Conservation (phyloP, 2,797 vertebrate species). For the Scolopax rusticola region DNA sequence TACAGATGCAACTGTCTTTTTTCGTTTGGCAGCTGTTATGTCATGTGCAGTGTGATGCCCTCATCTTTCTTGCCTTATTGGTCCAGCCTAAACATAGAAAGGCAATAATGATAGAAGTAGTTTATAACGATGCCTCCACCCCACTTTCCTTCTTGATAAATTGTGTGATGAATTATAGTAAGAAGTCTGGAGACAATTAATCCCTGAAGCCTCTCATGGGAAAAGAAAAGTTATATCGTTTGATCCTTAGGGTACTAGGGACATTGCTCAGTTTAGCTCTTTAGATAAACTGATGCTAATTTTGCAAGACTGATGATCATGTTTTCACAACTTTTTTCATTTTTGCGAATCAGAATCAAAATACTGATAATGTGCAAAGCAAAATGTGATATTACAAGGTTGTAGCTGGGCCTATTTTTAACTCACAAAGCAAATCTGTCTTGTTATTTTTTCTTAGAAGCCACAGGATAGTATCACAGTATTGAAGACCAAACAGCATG, state of each 20-base stretch:
- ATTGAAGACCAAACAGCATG: not conserved
- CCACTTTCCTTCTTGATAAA: not conserved
- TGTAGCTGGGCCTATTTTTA: not conserved
- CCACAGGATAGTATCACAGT: not conserved
- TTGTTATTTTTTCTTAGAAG: not conserved
- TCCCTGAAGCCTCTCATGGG: not conserved
- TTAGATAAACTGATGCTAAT: not conserved
- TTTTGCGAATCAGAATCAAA: not conserved
- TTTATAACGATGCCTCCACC: not conserved
- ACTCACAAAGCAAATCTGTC: not conserved
- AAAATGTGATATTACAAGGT: not conserved
- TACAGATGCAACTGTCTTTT: not conserved
- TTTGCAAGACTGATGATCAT: not conserved
- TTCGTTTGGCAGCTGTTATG: not conserved
- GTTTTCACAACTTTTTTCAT: not conserved
- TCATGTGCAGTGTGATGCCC: not conserved
- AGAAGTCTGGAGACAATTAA: not conserved
- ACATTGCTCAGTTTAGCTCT: not conserved
- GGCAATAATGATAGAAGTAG: not conserved
- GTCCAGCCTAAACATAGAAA: not conserved
- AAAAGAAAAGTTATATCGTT: not conserved
- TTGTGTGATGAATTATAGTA: not conserved
- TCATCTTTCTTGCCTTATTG: not conserved
- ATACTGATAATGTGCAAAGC: not conserved
- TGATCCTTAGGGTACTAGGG: not conserved